Base-by-base conservation (phyloP, 2,113 vertebrate genomes). In the Trinectes maculatus region DNA sequence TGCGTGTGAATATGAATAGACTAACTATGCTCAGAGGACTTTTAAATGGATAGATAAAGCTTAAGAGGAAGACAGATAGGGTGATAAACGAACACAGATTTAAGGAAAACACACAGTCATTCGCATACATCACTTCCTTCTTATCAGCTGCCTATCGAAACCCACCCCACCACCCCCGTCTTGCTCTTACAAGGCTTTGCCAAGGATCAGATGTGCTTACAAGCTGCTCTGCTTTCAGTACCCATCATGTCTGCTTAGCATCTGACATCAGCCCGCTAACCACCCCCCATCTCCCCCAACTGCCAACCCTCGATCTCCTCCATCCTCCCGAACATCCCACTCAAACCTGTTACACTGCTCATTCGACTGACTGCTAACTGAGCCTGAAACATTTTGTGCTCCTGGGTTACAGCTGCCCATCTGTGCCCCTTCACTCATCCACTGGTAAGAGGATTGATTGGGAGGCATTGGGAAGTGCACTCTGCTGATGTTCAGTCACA, bases 181-280 rank as follows among this genome's bases (percentile, higher is more conserved):
- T 25, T 24, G 34, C 61, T 65, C 51, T 46, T 37, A 40, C 60
- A 28, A 33, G 40, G 60, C 67, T 28, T 60, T 33, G 67, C 52
- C 25, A 24, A 43, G 74, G 55, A 74, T 69, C 42, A 73, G 51
- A 75, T 46, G 59, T 67, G 56, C 46, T 75, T 65, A 66, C 51
- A 54, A 75, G 74, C 81, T 15, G 42, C 48, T 28, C 43, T 37
- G 46, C 71, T 75, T 63, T 62, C 77, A 72, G 67, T 67, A 46
- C 15, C 44, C 65, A 46, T 80, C 70, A 51, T 40, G 49, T 63
- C 71, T 34, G 63, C 13, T 69, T 2, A 37, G 36, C 62, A 44
- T 59, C 74, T 78, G 70, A 76, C 79, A 83, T 55, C 66, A 65
- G 57, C 33, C 40, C 24, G 8, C 37, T 18, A 40, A 34, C 33